A percentile compares a stretch with the other conserved stretches of the same genome.
Conservation (phyloP, 2,888 invertebrate species). For the Athetis lepigone region DNA sequence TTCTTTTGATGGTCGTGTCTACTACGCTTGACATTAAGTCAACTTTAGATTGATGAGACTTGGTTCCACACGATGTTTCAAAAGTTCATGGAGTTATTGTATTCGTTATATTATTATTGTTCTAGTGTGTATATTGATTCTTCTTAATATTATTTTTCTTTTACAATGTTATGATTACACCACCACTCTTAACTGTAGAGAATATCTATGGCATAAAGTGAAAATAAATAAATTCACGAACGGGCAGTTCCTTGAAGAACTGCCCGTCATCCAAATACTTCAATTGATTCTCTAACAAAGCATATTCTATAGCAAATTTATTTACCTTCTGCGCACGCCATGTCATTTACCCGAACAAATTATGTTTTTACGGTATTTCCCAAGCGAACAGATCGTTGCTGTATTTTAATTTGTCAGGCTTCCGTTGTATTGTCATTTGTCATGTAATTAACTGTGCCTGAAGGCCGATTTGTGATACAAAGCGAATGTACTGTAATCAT, state of each 20-base stretch:
- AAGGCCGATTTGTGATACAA: conserved; percentile 18
- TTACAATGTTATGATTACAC: too few species aligned
- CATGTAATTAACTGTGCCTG: conserved; percentile 22
- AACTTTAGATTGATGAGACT: background rate
- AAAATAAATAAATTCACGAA: too few species aligned
- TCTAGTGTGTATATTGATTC: too few species aligned
- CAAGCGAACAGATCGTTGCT: conserved; percentile 22
- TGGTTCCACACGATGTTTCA: background rate
- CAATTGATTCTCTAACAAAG: background rate
- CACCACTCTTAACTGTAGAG: too few species aligned
- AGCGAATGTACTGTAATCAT: background rate
- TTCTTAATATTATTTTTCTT: too few species aligned
- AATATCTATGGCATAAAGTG: too few species aligned
- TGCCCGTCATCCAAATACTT: background rate
- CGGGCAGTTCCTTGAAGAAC: too few species aligned
- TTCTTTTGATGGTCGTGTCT: background rate
- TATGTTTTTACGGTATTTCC: conserved; percentile 2
- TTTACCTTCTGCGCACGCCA: background rate
- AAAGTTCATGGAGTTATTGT: too few species aligned
- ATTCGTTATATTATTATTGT: too few species aligned
- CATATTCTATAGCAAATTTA: background rate
- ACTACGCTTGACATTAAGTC: too few species aligned
- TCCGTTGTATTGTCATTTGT: conserved; percentile 37
- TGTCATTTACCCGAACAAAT: conserved; percentile 10
- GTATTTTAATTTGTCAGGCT: conserved; percentile 23